Evolutionary conservation across 2,888 invertebrate genomes (phyloP), one percentile per base, ranked within the genome.

Genomic region (Syritta pipiens): DNA sequence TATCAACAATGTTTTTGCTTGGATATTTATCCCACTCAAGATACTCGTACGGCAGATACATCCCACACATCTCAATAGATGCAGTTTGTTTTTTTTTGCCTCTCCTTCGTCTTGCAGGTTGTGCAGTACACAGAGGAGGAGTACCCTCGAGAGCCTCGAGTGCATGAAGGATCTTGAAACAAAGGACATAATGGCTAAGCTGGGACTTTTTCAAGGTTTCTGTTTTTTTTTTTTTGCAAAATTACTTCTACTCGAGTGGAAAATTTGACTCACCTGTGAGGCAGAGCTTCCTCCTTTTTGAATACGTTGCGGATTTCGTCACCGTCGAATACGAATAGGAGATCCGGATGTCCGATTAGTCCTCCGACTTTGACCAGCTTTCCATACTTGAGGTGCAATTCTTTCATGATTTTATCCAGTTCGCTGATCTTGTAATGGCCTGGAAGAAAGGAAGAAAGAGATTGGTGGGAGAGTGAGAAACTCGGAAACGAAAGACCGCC

Each of bases 281-380:
- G 94, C 90, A 94, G 90, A 0, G 89, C 84, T 84, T 94, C 94
- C 86, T 94, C 94, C 35, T 92, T 90, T 84, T 93, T 90, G 85
- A 94, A 94, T 77, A 93, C 92, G 83, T 91, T 91, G 42, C 92
- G 91, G n/a, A 93, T 93, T 85, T 93, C 93, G 77, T 94, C 93
- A 2, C 93, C 93, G 85, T 93, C 92, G 84, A 93, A 94, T 2
- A 94, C 92, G 84, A 94, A 94, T 68, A 94, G 90, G 69, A 94
- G 88, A 89, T 94, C 94, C 0, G 94, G 94, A 89, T 94, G 94
- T n/a, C 94, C 94, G 83, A 94, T 91, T 9, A 94, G 88, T 46
- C 93, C 93, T 1, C 93, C 92, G 37, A 94, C 93, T 89, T 92
- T 92, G 84, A 87, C 93, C 87, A 88, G 92, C 85, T 90, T 90